Base-by-base conservation (phyloP, 2,888 invertebrate genomes). In the Epinotia bilunana region DNA sequence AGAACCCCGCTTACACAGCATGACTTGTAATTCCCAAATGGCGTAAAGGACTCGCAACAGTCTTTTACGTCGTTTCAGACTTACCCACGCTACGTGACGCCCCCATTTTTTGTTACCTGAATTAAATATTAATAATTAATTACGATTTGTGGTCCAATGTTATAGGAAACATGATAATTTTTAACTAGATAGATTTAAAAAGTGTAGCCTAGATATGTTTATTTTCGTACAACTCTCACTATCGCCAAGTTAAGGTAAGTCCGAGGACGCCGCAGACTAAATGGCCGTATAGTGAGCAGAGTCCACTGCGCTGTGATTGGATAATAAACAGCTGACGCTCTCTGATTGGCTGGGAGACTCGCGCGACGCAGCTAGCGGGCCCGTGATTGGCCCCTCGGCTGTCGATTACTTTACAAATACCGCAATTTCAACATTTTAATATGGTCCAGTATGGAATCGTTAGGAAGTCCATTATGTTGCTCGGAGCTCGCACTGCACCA, bases 111-210 rank as follows among this genome's bases (percentile, higher is more conserved):
- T 93, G 94, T 94, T 94, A 94, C 94, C 94, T 94, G 94, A 94
- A 90, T 93, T 78, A 91, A 89, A 91, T 92, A 92, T 90, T 91
- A 91, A 89, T 92, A 90, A 92, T 90, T 91, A 91, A 91, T 91
- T 92, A 93, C 91, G 86, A 93, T 92, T 87, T 91, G 94, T 92
- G 94, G 94, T 94, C 94, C 94, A 94, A 94, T 94, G 91, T 93
- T 93, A 89, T 91, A 89, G 91, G 92, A 60, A 92, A 91, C 93
- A 92, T 91, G 88, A 92, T 91, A 91, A 87, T 91, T 83, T 74
- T 88, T 88, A 90, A 89, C 88, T 92, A 93, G 90, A 91, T 94
- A 93, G 92, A 84, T 86, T 84, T 88, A 88, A 91, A 88, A 87
- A 84, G 87, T 82, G 82, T 90, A 91, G 90, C 85, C 84, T 89